Evolutionary conservation across 1,140 invertebrate species (phyloP), one percentile per base, ranked within the genome.

Genomic region (Colletes gigas): DNA sequence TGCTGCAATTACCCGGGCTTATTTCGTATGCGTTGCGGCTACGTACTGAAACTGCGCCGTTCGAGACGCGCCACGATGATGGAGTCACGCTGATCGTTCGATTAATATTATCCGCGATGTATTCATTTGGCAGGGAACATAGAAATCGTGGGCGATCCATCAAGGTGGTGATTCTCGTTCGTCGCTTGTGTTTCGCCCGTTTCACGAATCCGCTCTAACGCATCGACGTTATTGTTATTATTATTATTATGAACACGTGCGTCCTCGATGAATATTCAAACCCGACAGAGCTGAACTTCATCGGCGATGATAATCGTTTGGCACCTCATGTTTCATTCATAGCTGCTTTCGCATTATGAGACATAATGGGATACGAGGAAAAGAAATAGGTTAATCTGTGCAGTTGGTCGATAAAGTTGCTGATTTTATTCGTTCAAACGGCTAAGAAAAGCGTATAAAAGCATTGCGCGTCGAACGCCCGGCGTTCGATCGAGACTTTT

Each of bases 221-320:
- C 71, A 59, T 63, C 47, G 44, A 10, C 10, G 8, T 50, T 50
- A 12, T 50, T 50, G 57, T 66, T 62, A 30, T 73, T 62, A 59
- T 78, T 78, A 81, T 82, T 83, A 83, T 79, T 73, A 81, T 72
- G 55, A 59, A 62, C 57, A 63, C 82, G 59, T 47, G 72, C 71
- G 84, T 85, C 84, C 84, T 85, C 84, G 84, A 73, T 85, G 78
- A 85, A 85, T 85, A 85, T 85, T 85, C 84, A 85, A 65, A 73
- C 57, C 15, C 54, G 55, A 19, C 67, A 52, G 55, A 15, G 60
- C 67, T 76, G 79, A 84, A 84, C 57, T n/a, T 69, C 69, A 67
- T 73, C 57, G 83, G 57, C 60, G 71, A 85, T 77, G 72, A 70
- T 60, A 65, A 74, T 76, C 81, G 67, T 72, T 77, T 57, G 50